Evolutionary conservation across 2,797 vertebrate genomes (phyloP).

Genomic region (Xenentodon cancila): DNA sequence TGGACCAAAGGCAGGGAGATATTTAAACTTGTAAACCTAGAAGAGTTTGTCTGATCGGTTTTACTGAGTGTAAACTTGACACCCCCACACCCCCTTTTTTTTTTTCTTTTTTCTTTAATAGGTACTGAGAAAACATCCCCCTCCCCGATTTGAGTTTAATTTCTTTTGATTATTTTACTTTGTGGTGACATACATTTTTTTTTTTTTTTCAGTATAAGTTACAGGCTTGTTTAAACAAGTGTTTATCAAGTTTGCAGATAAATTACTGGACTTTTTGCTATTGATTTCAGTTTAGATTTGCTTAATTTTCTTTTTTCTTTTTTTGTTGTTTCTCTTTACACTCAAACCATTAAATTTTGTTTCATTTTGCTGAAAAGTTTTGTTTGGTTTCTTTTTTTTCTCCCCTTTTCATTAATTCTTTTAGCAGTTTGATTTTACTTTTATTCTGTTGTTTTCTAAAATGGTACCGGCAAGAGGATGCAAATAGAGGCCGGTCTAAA

Average conservation of each 20-base stretch:
- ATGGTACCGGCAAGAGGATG: neutral
- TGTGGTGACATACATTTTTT: constrained; percentile 82
- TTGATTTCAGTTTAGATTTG: constrained; percentile 63
- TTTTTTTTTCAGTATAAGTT: constrained; percentile 69
- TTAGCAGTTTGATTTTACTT: constrained; percentile 61
- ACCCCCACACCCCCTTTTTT: neutral
- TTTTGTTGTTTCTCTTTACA: constrained; percentile 92
- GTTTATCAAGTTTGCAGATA: constrained; percentile 86
- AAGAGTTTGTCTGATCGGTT: constrained; percentile 26
- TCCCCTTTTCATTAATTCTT: constrained; percentile 76
- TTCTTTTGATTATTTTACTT: constrained; percentile 37
- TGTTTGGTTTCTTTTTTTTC: constrained; percentile 87
- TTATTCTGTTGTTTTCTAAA: constrained; percentile 28
- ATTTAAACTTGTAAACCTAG: constrained; percentile 52
- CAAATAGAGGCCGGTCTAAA: neutral
- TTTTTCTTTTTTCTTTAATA: constrained; percentile 11
- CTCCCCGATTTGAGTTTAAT: constrained; percentile 39
- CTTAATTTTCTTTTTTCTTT: constrained; percentile 60
- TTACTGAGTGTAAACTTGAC: constrained; percentile 16
- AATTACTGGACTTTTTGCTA: constrained; percentile 88
- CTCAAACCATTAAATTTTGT: constrained; percentile 99
- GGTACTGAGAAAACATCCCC: constrained; percentile 73
- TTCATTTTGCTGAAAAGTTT: constrained; percentile 95
- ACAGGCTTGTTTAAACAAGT: constrained; percentile 83
- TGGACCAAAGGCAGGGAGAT: constrained; percentile 93